Evolutionary conservation across 2,888 invertebrate genomes (phyloP), one percentile per base, ranked within the genome.

Genomic region (Eutolmus rufibarbis): DNA sequence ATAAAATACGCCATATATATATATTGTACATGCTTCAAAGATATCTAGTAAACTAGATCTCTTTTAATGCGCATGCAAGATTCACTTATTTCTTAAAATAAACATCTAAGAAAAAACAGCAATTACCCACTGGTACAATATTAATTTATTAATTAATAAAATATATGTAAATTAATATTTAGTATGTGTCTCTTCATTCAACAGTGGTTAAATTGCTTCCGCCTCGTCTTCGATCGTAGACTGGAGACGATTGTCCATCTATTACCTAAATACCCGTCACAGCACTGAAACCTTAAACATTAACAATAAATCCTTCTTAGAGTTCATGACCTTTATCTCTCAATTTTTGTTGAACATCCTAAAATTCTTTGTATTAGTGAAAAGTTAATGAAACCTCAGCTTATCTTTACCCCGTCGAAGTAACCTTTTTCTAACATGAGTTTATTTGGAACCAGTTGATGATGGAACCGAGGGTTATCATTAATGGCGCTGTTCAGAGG

Each of bases 371-470:
- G 28, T 2, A 76, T 34, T 16, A 43, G 43, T 78, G 8, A 9
- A n/a, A 40, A 40, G 12, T 19, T 19, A 43, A 43, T 43, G 12
- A 43, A 43, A 14, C 43, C 2, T 76, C 19, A 76, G n/a, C 5
- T 76, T 34, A 34, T 34, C 1, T 12, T 79, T 46, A 79, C 79
- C 16, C 28, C 28, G 0, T 92, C 88, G 86, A 94, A 92, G 89
- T 96, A 95, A 84, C 94, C 94, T 0, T 91, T 90, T 91, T 97
- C 97, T 89, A 95, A 94, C 87, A 95, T 94, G 0, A 97, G 92
- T 87, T 93, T 92, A 95, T 96, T 96, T 0, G 97, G 97, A 77
- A 95, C 93, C 87, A 98, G 94, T 91, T 98, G 98, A 91, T 98
- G 98, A 92, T 98, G 98, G 9, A 98, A 91, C 79, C 98, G 94